Percentiles rank a stretch among this genome's conserved stretches.
Evolutionary conservation across 2,797 vertebrate genomes (phyloP).

Genomic region (Psittacula echo): DNA sequence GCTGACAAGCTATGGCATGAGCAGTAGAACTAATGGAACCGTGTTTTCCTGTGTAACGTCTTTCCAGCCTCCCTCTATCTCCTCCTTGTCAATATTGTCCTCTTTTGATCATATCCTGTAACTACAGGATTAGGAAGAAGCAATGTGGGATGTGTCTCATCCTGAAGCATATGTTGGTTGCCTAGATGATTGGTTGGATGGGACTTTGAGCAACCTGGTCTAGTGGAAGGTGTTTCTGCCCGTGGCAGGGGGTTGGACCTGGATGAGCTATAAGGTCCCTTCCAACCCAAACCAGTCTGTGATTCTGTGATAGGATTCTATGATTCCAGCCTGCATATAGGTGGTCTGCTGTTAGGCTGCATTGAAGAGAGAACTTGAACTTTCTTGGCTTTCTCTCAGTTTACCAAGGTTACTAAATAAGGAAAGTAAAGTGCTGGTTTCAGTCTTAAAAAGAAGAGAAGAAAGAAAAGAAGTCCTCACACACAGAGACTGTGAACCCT

Average conservation of each 20-base stretch:
- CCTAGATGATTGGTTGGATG: not conserved
- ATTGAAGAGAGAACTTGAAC: not conserved
- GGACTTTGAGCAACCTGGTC: not conserved
- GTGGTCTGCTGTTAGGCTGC: not conserved
- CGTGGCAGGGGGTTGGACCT: not conserved
- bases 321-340: fast-evolving
- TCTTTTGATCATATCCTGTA: not conserved
- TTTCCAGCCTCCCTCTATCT: not conserved
- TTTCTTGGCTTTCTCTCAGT: not conserved
- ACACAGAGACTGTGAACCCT: not conserved
- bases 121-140: fast-evolving
- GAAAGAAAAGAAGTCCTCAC: not conserved
- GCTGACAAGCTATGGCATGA: not conserved
- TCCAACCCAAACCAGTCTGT: not conserved
- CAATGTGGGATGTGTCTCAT: not conserved
- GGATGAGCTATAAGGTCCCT: not conserved
- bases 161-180: not conserved
- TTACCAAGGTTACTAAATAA: slow-evolving; percentile 8
- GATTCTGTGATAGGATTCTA: not conserved
- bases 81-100: not conserved
- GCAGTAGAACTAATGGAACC: not conserved
- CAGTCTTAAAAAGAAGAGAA: not conserved
- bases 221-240: not conserved
- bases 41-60: not conserved
- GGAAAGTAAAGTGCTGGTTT: not conserved